These are phyloP conservation scores for Ginglymostoma cirratum DNA, from an alignment of 2,113 vertebrate species.

Conservation along the genomic window DNA sequence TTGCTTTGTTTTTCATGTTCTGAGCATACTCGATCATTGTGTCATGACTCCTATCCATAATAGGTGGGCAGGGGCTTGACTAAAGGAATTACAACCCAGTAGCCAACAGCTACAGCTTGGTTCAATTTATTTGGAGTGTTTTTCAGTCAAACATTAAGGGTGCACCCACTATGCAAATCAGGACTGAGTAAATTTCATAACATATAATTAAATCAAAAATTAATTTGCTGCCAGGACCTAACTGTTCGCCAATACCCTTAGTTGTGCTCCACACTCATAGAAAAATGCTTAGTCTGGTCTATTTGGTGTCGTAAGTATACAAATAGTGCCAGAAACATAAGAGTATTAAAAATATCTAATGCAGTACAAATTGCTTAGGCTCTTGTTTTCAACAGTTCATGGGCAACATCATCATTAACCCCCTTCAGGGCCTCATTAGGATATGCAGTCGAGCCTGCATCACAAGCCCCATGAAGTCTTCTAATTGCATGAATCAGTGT, in stretches of 20 bases:
- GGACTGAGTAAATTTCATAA: not conserved
- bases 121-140: constrained; percentile 4
- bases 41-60: not conserved
- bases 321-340: not conserved
- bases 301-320: not conserved
- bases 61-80: not conserved
- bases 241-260: not conserved
- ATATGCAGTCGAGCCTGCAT: constrained; percentile 39
- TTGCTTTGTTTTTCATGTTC: not conserved
- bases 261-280: not conserved
- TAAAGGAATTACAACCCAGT: not conserved
- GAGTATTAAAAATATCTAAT: constrained; percentile 11
- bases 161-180: not conserved
- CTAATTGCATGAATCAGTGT: constrained; percentile 44
- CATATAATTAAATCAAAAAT: constrained; percentile 11
- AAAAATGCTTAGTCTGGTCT: not conserved
- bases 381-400: constrained; percentile 37
- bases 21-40: not conserved
- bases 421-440: constrained; percentile 43
- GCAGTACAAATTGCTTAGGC: constrained; percentile 27
- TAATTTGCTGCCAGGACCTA: constrained; percentile 3
- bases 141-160: constrained; percentile 3
- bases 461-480: constrained; percentile 39
- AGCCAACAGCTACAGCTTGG: not conserved
- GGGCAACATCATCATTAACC: constrained; percentile 31